Evolutionary conservation across 2,797 vertebrate species (phyloP).

Genomic region (Sebastes taczanowskii): DNA sequence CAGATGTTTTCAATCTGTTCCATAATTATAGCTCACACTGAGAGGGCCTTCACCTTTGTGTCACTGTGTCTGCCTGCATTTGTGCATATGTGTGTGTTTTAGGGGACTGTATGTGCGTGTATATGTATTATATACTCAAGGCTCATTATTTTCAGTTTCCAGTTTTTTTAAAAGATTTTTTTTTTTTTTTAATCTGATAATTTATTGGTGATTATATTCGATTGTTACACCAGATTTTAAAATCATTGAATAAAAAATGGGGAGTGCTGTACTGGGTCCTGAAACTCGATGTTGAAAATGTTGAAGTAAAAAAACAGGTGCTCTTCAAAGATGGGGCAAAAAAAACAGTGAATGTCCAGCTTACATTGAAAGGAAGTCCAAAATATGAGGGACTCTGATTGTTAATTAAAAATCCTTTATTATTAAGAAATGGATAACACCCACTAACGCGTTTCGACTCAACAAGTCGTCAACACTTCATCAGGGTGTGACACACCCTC

Average conservation of each 20-base stretch:
- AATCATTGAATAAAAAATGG: background rate
- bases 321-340: background rate
- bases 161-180: background rate
- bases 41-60: constrained; percentile 13
- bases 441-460: background rate
- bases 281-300: background rate
- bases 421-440: background rate
- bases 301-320: background rate
- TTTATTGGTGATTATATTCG: background rate
- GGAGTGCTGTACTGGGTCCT: background rate
- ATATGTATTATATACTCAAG: background rate
- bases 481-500: background rate
- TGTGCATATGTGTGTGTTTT: background rate
- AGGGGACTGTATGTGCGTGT: background rate
- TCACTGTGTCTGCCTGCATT: background rate
- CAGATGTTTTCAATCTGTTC: constrained; percentile 37
- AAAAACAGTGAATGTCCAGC: background rate
- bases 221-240: background rate
- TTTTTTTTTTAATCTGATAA: too few species aligned
- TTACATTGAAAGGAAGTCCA: too few species aligned
- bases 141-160: background rate
- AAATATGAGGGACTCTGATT: background rate
- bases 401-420: background rate
- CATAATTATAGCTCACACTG: constrained; percentile 25
- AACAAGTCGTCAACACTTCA: background rate